phyloP scores from a whole-genome alignment of 37 sponge, comb jelly and placozoan species.

The Spongilla lacustris region DNA sequence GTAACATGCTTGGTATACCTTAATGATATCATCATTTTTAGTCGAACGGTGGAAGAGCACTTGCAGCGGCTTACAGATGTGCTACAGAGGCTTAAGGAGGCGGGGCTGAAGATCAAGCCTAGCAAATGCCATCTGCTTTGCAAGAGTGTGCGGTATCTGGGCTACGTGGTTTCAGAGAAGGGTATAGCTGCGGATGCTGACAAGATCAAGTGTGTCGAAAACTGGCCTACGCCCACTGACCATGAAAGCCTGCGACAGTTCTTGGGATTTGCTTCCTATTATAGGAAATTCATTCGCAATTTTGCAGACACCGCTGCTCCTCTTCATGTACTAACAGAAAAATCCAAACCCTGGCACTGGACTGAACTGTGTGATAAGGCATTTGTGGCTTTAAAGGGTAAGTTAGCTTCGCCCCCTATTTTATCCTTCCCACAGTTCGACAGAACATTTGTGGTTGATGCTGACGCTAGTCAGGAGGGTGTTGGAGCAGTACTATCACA shows the following conservation, averaged over 20 bases:
- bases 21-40: constrained; percentile 36
- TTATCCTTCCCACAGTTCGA: constrained; percentile 34
- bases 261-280: constrained; percentile 33
- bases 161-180: constrained; percentile 20
- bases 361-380: constrained; percentile 11
- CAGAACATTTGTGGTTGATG: constrained; percentile 11
- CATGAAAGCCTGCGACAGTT: constrained; percentile 26
- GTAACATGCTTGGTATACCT: constrained; percentile 39
- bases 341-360: constrained; percentile 8
- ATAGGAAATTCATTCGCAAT: constrained; percentile 23
- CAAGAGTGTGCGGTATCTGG: constrained; percentile 19
- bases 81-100: constrained; percentile 9
- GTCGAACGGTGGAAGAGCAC: constrained; percentile 29
- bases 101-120: constrained; percentile 37
- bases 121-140: constrained; percentile 21
- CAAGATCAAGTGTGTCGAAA: constrained; percentile 14
- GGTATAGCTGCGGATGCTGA: constrained; percentile 24
- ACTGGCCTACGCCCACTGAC: constrained; percentile 31
- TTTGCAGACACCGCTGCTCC: constrained; percentile 42
- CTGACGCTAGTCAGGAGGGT: constrained; percentile 26
- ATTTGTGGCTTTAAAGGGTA: constrained; percentile 7
- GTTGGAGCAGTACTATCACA: constrained; percentile 46
- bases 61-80: constrained; percentile 5
- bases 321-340: constrained; percentile 30
- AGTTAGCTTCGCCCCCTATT: constrained; percentile 23